These are phyloP conservation scores for Solea senegalensis DNA, from an alignment of 2,113 vertebrate species.

Conservation along the genomic window DNA sequence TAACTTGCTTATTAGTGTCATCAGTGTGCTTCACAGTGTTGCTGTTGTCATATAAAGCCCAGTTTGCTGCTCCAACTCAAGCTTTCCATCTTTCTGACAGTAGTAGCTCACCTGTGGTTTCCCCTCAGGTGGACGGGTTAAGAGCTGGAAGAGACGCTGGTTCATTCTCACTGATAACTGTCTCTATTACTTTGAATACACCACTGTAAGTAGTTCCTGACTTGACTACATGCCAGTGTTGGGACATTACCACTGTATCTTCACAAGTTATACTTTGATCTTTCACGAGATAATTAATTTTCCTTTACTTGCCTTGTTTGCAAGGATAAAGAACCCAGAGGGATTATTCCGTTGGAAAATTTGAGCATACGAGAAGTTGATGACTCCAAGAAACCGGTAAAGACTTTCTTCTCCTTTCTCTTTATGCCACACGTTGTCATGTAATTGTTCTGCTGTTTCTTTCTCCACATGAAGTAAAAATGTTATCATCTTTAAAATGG, in stretches of 20 bases:
- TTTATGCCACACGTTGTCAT: background rate
- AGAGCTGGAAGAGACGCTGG: constrained; percentile 98
- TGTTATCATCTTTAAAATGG: no score
- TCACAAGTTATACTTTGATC: background rate
- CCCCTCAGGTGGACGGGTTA: constrained; percentile 91
- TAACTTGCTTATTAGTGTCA: constrained; percentile 24
- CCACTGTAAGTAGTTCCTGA: constrained; percentile 86
- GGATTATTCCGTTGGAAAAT: constrained; percentile 97
- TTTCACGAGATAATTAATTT: background rate
- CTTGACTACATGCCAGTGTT: background rate
- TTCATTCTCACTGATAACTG: constrained; percentile 98
- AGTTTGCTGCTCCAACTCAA: background rate
- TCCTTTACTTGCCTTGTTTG: constrained; percentile 3
- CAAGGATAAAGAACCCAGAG: constrained; percentile 96
- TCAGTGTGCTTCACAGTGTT: constrained; percentile 26
- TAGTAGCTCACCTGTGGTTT: constrained; percentile 69
- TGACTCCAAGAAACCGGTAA: constrained; percentile 93
- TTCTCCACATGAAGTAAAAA: background rate
- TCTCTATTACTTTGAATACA: constrained; percentile 98
- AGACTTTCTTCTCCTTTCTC: background rate
- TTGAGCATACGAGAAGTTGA: constrained; percentile 96
- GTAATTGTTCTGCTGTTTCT: background rate
- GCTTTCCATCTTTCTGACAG: constrained; percentile 3
- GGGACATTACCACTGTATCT: background rate
- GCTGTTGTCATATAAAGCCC: background rate